Evolutionary conservation across 2,888 invertebrate genomes (phyloP).

Genomic region (Torymus tubicola): DNA sequence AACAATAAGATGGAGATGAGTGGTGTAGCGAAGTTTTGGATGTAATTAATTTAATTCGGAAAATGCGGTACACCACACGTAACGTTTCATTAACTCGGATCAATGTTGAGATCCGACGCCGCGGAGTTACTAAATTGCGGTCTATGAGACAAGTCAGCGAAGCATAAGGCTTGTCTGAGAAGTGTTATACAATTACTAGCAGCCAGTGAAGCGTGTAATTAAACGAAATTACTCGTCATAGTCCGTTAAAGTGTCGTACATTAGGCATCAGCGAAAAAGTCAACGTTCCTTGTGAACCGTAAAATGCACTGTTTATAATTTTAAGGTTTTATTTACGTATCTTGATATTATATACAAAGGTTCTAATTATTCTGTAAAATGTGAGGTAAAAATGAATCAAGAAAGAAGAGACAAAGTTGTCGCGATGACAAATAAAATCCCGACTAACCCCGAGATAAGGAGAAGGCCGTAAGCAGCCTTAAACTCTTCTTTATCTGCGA

Average conservation of each 20-base stretch:
- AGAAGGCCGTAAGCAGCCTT: conserved; percentile 28
- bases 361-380: not conserved
- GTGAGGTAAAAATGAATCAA: conserved; percentile 5
- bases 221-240: conserved; percentile 36
- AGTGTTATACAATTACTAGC: conserved; percentile 51
- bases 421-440: conserved; percentile 5
- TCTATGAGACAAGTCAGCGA: conserved; percentile 40
- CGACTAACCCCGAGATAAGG: conserved; percentile 15
- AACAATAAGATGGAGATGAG: too few species aligned
- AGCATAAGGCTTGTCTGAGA: conserved; percentile 6
- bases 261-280: conserved; percentile 2
- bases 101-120: not conserved
- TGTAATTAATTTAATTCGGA: conserved; percentile 40
- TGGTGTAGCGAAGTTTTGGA: not conserved
- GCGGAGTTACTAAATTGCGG: conserved; percentile 27
- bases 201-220: conserved; percentile 43
- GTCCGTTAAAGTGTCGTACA: conserved; percentile 33
- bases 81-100: conserved; percentile 49
- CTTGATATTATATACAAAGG: too few species aligned
- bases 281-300: too few species aligned
- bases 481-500: conserved; percentile 44
- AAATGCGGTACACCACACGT: conserved; percentile 30
- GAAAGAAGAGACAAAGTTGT: not conserved
- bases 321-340: too few species aligned
- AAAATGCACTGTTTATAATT: too few species aligned